Conservation (phyloP, 2,797 vertebrate species). For the Cyprinodon diabolis region DNA sequence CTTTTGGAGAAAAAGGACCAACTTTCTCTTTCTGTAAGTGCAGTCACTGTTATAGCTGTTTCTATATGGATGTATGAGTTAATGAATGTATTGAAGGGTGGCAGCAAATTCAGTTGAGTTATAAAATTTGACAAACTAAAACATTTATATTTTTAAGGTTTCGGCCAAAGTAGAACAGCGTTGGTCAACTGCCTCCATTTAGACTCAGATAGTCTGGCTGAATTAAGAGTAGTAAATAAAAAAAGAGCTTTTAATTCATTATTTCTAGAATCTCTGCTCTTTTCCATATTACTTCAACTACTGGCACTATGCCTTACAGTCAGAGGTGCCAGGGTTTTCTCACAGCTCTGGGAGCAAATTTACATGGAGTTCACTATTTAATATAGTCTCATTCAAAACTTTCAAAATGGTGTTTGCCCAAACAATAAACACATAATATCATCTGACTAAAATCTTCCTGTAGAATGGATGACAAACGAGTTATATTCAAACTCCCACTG, state of each 20-base stretch:
- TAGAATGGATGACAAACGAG: background rate
- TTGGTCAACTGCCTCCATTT: background rate
- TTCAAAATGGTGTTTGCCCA: background rate
- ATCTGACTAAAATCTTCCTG: background rate
- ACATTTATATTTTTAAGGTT: background rate
- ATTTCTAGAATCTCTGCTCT: background rate
- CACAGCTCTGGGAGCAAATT: conserved; percentile 12
- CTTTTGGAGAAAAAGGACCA: conserved; percentile 8
- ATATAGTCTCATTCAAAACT: background rate
- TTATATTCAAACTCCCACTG: background rate
- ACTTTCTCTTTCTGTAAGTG: conserved; percentile 54
- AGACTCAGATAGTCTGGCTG: background rate
- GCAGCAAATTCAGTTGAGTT: background rate
- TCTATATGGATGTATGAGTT: background rate
- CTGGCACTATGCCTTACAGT: background rate
- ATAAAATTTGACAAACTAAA: background rate
- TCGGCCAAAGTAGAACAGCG: background rate
- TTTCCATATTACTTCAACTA: conserved; percentile 2
- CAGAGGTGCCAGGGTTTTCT: conserved; percentile 1
- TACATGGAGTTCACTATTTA: conserved; percentile 8
- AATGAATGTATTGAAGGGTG: background rate
- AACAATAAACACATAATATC: conserved; percentile 12
- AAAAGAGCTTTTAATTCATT: background rate
- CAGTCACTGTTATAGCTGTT: conserved; percentile 11
- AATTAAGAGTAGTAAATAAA: background rate